Conservation (phyloP, 2,797 vertebrate genomes). For the Dermochelys coriacea region DNA sequence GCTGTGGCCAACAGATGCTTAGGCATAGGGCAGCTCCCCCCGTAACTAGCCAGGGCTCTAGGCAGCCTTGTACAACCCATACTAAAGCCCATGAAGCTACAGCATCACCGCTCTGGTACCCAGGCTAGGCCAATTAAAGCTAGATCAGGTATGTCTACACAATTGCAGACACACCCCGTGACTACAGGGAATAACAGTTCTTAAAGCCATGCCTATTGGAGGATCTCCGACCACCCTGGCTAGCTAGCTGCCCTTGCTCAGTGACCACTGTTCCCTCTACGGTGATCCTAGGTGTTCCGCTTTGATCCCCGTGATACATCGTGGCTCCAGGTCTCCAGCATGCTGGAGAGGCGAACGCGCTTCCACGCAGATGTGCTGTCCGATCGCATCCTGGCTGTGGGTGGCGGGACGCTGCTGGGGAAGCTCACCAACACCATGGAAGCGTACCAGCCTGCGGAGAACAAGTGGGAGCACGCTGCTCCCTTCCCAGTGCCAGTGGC, state of each 20-base stretch:
- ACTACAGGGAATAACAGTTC: not conserved
- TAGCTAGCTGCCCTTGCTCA: not conserved
- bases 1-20: not conserved
- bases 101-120: not conserved
- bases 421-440: conserved; percentile 57
- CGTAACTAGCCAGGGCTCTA: not conserved
- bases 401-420: conserved; percentile 66
- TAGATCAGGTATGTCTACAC: not conserved
- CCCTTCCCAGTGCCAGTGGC: conserved; percentile 61
- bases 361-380: conserved; percentile 53
- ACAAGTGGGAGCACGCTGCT: conserved; percentile 64
- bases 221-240: not conserved
- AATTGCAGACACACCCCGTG: no score
- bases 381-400: conserved; percentile 52
- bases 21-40: not conserved
- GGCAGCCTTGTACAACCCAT: not conserved
- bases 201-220: not conserved
- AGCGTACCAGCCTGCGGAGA: conserved; percentile 46
- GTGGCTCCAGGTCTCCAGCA: conserved; percentile 72
- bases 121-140: not conserved
- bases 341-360: conserved; percentile 61
- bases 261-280: not conserved
- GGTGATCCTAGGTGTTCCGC: conserved; percentile 64
- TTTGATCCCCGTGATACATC: conserved; percentile 57
- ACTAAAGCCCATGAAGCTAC: not conserved